Evolutionary conservation across 2,113 vertebrate genomes (phyloP), one percentile per base, ranked within the genome.

Genomic region (Regulus satrapa): DNA sequence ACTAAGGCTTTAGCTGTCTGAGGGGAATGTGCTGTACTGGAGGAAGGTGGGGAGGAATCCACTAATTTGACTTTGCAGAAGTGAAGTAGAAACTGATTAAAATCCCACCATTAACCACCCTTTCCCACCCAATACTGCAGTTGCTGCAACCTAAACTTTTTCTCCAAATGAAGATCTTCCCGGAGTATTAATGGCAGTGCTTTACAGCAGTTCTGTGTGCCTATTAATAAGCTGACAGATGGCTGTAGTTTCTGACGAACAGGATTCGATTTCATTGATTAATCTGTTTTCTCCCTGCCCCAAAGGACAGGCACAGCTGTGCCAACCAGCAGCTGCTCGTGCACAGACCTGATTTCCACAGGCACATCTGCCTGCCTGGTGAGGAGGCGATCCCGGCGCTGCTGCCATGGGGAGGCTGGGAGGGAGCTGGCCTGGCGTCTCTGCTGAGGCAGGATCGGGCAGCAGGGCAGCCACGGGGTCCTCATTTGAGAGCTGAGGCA

Each of bases 151-250:
- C 58, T 61, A 31, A 64, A 56, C 41, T 73, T 82, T 48, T 67
- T 16, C 71, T 89, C 80, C 48, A 69, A 55, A 62, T 5, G 46
- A 36, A 68, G 38, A 56, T 56, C 72, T 41, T 55, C 56, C 76
- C 5, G 2, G 25, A 56, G 20, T 71, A 48, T 63, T 23, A 36
- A 45, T 49, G 36, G 17, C 28, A n/a, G 38, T 36, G 71, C 81
- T 66, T 82, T 31, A 4, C 36, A 18, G 8, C 21, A 72, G 62
- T 40, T 79, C 49, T 69, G 58, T 69, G 58, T 54, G 29, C 31
- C 92, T 95, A 95, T 95, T 93, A 96, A 95, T 95, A 93, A 85
- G 29, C 80, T 40, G 77, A 81, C 94, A 95, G 94, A 88, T 93
- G 95, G 87, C 74, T 66, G 74, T 2, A 75, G 38, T 85, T 95